A percentile compares a stretch with the other conserved stretches of the same genome.
Evolutionary conservation across 1,140 invertebrate genomes (phyloP).

Genomic region (Caenorhabditis tropicalis): DNA sequence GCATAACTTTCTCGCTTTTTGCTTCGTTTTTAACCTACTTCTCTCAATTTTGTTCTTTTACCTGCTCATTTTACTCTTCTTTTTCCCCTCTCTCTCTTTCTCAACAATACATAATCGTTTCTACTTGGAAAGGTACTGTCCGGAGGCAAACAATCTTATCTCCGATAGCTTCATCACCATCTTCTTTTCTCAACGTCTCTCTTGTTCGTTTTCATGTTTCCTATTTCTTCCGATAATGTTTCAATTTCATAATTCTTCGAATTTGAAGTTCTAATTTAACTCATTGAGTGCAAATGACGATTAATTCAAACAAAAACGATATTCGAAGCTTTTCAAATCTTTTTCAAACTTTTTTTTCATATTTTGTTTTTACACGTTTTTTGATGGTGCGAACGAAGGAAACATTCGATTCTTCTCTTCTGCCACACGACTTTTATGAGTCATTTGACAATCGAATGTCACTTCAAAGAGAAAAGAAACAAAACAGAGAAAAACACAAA

Average conservation of each 20-base stretch:
- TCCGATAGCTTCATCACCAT: constrained; percentile 36
- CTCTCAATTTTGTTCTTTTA: not conserved
- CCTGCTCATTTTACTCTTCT: not conserved
- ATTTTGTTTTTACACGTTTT: constrained; percentile 37
- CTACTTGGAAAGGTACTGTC: not conserved
- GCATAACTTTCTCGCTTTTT: constrained; percentile 7
- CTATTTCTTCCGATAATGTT: not conserved
- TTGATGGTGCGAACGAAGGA: constrained; percentile 36
- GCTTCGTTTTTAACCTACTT: not conserved
- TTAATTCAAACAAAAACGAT: no score
- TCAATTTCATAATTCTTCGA: not conserved
- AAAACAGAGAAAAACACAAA: not conserved
- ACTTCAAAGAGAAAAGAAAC: constrained; percentile 28
- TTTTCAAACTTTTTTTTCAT: not conserved
- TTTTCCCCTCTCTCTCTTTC: not conserved
- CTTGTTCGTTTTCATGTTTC: not conserved
- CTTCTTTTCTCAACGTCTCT: not conserved
- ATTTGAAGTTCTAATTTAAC: no score
- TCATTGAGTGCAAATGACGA: no score
- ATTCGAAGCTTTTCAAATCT: not conserved
- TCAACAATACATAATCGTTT: not conserved
- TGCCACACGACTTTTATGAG: constrained; percentile 38
- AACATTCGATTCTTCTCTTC: constrained; percentile 21
- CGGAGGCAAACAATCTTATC: constrained; percentile 31
- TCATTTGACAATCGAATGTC: constrained; percentile 45